A percentile compares a stretch with the other conserved stretches of the same genome.
phyloP scores from a whole-genome alignment of 1,140 invertebrate genomes.

The Lordiphosa collinella region DNA sequence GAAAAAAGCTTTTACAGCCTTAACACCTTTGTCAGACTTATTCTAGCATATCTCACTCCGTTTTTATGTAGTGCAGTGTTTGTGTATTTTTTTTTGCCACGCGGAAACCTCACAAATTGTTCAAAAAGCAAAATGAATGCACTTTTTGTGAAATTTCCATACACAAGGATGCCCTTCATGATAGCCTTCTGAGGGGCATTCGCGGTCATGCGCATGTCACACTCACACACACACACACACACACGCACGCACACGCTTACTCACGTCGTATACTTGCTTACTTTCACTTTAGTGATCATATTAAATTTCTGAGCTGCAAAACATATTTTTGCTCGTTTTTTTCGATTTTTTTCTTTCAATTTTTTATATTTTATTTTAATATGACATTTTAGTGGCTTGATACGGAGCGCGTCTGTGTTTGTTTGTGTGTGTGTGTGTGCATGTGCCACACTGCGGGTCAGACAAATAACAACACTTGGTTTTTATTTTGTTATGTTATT shows the following conservation, averaged over 20 bases:
- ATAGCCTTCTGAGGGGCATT: conserved; percentile 68
- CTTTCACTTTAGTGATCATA: conserved; percentile 73
- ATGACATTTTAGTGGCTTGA: conserved; percentile 43
- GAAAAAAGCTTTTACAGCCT: too few species aligned
- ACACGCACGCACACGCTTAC: not conserved
- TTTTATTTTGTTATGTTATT: conserved; percentile 14
- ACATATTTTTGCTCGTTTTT: conserved; percentile 61
- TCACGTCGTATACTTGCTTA: conserved; percentile 37
- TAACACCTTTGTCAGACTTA: too few species aligned
- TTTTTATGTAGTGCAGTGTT: conserved; percentile 33
- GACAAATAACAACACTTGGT: conserved; percentile 48
- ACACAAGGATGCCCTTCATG: conserved; percentile 72
- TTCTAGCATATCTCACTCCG: not conserved
- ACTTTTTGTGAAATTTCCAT: conserved; percentile 68
- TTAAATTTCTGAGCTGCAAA: conserved; percentile 75
- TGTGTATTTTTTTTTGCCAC: conserved; percentile 33
- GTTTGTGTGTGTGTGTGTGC: conserved; percentile 6
- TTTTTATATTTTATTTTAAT: conserved; percentile 68
- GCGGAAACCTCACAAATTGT: conserved; percentile 70
- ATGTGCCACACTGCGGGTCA: conserved; percentile 27
- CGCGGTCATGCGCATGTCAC: conserved; percentile 56
- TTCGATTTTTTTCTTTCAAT: conserved; percentile 8
- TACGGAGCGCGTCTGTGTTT: not conserved
- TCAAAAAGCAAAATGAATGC: conserved; percentile 60
- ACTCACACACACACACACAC: conserved; percentile 2